Evolutionary conservation across 2,113 vertebrate species (phyloP), one percentile per base, ranked within the genome.

Genomic region (Solea senegalensis): DNA sequence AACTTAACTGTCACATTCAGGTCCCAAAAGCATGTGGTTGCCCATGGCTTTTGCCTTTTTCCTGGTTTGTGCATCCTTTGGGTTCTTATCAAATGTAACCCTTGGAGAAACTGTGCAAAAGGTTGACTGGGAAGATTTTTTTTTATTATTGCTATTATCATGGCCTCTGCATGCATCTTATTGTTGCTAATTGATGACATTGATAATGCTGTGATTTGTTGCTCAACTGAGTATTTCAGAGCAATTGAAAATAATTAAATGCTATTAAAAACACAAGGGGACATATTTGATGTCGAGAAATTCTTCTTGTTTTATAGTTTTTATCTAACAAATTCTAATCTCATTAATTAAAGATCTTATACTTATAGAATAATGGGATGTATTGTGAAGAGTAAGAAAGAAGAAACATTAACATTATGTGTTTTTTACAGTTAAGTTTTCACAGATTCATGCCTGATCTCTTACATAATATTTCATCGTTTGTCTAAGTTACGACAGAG

Each of bases 81-180:
- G 50, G 6, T 52, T 76, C 51, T 74, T 84, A 55, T 72, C 71
- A 73, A 64, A 58, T 44, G 34, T 12, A 62, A 65, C 72, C 67
- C 61, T 50, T 69, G 74, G 40, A 59, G 81, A 14, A 69, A 61
- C 26, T 65, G 72, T 73, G 74, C 52, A 66, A 68, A 80, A 27
- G 28, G 39, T 48, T 74, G 61, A 46, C 54, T 59, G 61, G 55
- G 61, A 57, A 51, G 61, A 65, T 60, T 67, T 88, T 74, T 72
- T 70, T 34, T 34, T 34, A 2, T 34, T 34, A 0, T 34, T 4
- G 2, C 5, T 34, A 6, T 34, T 34, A 34, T 80, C 61, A 80
- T 80, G 83, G 78, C 81, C 74, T 81, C 82, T 82, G 69, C 78
- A 86, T 79, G 79, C 45, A 62, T 49, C 52, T 60, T 65, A 56